A percentile compares a stretch with the other conserved stretches of the same genome.
These are phyloP conservation scores for Aphaenogaster floridana DNA, from an alignment of 1,140 invertebrate genomes.

Conservation along the genomic window DNA sequence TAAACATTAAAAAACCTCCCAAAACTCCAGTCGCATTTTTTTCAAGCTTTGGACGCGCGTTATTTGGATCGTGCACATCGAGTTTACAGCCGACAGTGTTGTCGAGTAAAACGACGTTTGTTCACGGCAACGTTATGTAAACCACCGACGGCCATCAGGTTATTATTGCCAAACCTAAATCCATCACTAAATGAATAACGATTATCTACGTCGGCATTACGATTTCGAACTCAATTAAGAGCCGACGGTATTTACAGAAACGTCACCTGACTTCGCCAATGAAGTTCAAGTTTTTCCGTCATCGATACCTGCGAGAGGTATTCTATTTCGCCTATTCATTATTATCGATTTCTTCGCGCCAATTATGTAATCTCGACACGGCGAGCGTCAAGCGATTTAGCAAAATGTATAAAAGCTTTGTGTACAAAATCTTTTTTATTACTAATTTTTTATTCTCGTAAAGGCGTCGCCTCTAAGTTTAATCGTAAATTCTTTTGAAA, in stretches of 20 bases:
- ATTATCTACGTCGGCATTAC: constrained; percentile 13
- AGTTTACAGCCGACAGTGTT: not conserved
- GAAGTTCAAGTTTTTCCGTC: constrained; percentile 3
- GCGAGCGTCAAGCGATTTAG: constrained; percentile 1
- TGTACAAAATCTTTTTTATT: not conserved
- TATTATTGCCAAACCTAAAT: constrained; percentile 62
- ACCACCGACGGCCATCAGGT: constrained; percentile 6
- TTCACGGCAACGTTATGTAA: constrained; percentile 34
- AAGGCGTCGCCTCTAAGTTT: not conserved
- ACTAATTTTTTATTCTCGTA: not conserved
- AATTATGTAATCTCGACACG: constrained; percentile 23
- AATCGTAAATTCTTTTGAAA: not conserved
- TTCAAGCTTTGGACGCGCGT: not conserved
- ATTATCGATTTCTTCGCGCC: constrained; percentile 14
- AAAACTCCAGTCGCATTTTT: not conserved
- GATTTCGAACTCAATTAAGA: constrained; percentile 40
- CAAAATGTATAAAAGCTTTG: not conserved
- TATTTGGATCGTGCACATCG: not conserved
- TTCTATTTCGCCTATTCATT: not conserved
- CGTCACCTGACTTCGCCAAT: not conserved
- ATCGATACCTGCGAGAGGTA: not conserved
- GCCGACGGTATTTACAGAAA: constrained; percentile 20
- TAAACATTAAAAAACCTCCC: constrained; percentile 6
- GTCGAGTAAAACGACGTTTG: not conserved
- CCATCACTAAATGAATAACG: constrained; percentile 58